These are phyloP conservation scores for Zygogramma bicolorata DNA, from an alignment of 2,888 invertebrate species.

Conservation along the genomic window DNA sequence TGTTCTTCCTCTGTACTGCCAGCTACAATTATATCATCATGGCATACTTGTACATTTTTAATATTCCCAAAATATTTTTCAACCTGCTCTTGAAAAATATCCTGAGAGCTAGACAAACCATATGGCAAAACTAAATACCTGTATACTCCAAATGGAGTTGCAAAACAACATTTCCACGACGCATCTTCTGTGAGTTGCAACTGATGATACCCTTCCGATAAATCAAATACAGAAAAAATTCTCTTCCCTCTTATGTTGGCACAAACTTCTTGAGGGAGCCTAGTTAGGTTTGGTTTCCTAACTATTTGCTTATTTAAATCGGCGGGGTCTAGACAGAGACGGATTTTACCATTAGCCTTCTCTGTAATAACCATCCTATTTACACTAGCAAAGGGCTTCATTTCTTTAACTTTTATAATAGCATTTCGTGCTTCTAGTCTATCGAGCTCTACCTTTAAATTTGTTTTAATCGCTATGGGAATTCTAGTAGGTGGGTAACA, in stretches of 20 bases:
- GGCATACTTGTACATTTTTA: no score
- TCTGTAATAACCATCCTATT: slow-evolving; percentile 35
- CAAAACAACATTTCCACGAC: slow-evolving; percentile 44
- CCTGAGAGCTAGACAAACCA: slow-evolving; percentile 45
- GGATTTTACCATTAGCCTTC: slow-evolving; percentile 34
- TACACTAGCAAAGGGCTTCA: slow-evolving; percentile 14
- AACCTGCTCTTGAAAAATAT: slow-evolving; percentile 45
- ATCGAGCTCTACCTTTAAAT: neutral
- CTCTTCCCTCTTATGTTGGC: slow-evolving; percentile 15
- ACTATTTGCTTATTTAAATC: slow-evolving; percentile 36
- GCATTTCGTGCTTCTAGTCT: neutral
- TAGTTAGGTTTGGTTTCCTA: no score
- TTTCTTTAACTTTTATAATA: neutral
- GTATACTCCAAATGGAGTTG: slow-evolving; percentile 39
- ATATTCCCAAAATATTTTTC: no score
- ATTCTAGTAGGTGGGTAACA: neutral
- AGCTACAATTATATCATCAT: no score
- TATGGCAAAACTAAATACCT: slow-evolving; percentile 38
- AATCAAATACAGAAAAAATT: slow-evolving; percentile 30
- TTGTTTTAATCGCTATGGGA: neutral
- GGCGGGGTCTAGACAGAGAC: slow-evolving; percentile 28
- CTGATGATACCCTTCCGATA: slow-evolving; percentile 43
- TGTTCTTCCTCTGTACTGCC: slow-evolving; percentile 38
- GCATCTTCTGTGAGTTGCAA: slow-evolving; percentile 32
- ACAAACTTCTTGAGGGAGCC: slow-evolving; percentile 36